Evolutionary conservation across 2,888 invertebrate species (phyloP), one percentile per base, ranked within the genome.

Genomic region (Heliconius ismenius): DNA sequence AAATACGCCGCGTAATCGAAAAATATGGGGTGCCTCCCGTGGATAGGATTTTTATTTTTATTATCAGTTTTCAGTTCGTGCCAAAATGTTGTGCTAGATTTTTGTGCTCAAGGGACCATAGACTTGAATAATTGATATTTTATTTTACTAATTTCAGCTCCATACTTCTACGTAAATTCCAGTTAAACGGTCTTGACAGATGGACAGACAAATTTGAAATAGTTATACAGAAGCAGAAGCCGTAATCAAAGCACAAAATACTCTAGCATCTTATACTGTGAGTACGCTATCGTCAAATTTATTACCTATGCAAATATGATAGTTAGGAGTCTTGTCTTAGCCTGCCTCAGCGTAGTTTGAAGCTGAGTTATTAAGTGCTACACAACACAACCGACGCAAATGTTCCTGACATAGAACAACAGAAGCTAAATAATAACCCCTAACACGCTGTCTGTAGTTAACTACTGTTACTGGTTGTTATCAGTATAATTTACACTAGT

Each of bases 321-420:
- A 69, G 36, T 69, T 54, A 70, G 28, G 67, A 64, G 67, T 49
- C 75, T 73, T 78, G 75, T 75, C 60, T 67, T 43, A 67, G 67
- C 21, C 39, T 69, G 73, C 73, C 75, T 63, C 54, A 75, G 73
- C 49, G 68, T 78, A 69, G 36, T 76, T 68, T 69, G 75, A 76
- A 78, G 68, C 69, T 78, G 75, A 78, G 75, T 78, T 78, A 76
- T 76, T 54, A 69, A 73, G 67, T 73, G 39, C 73, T 72, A 75
- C 74, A 75, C 74, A 36, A 75, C 36, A 75, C 74, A 58, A 75
- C 36, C 73, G 73, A 68, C 76, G 75, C 78, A 67, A 78, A 76
- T 78, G 78, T 78, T 73, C 73, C 6, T 78, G 78, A 78, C 78
- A 73, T 26, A 73, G n/a, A 69, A 78, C 75, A 78, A 73, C 73